Base-by-base conservation (phyloP, 2,113 vertebrate genomes). In the Neodon shergylaensis region DNA sequence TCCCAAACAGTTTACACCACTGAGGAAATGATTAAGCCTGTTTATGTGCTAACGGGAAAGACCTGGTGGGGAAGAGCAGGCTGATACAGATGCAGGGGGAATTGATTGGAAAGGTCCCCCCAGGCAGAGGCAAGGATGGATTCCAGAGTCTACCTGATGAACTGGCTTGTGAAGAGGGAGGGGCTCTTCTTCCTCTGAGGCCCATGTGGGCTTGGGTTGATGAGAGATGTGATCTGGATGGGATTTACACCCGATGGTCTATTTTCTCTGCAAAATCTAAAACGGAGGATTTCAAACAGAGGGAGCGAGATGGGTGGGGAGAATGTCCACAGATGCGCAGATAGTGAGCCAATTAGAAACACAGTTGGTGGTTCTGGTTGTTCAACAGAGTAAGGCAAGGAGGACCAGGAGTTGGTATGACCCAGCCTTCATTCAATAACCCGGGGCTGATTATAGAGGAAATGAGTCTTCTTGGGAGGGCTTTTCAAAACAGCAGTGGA, bases 21-120 rank as follows among this genome's bases (percentile, higher is more conserved):
- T 95, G 92, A 95, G 97, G 97, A 96, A 94, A 91, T 97, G 92
- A 97, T 94, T 95, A 82, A 63, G 61, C 44, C 19, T 97, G 95
- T 97, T 97, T 96, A 94, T 91, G 63, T 87, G 49, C 68, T 73
- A 39, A 86, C 61, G 33, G 70, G 84, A 88, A 90, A 61, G 77
- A 77, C 31, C 70, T 63, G 17, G 66, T 66, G 22, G 52, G 58
- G 76, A 88, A 42, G 70, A 16, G 72, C 70, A 72, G 84, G 72
- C 61, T 83, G 95, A 96, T 93, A 63, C 12, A 47, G 85, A 94
- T 88, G 68, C 47, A 86, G 66, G 61, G 52, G 39, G 87, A 91
- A 95, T 58, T 96, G 95, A 95, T 90, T 95, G 73, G 58, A 85
- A 54, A 63, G 22, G 36, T 65, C 92, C 96, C 95, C 6, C 10